Percentiles rank a stretch among this genome's conserved stretches.
Evolutionary conservation across 1,140 invertebrate species (phyloP).

Genomic region (Trigoniulus corallinus): DNA sequence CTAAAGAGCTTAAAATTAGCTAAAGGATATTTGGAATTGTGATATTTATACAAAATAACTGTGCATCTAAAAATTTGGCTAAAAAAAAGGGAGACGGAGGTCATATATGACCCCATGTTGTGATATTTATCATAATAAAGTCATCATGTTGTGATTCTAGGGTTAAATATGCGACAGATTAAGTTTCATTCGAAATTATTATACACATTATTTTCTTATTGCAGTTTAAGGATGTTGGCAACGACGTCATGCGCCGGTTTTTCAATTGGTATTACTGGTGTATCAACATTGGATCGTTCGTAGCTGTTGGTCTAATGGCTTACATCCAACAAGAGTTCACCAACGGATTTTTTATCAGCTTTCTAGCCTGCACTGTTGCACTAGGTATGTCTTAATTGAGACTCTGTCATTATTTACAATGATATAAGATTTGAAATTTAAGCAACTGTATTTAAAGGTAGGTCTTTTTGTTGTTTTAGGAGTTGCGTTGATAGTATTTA

Average conservation of each 20-base stretch:
- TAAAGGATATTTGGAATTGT: too few relatives aligned
- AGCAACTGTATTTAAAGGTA: not conserved
- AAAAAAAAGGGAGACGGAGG: too few relatives aligned
- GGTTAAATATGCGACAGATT: too few relatives aligned
- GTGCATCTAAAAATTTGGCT: too few relatives aligned
- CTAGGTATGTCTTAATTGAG: constrained; percentile 13
- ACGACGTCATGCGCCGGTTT: constrained; percentile 26
- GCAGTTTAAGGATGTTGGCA: constrained; percentile 24
- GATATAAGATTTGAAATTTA: not conserved
- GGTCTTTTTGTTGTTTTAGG: constrained; percentile 1
- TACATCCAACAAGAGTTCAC: constrained; percentile 29
- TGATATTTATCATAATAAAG: too few relatives aligned
- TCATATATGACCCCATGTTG: too few relatives aligned
- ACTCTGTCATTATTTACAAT: not conserved
- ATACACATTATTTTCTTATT: constrained; percentile 3
- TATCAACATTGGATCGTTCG: constrained; percentile 32
- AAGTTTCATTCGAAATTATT: constrained; percentile 3
- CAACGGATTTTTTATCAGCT: constrained; percentile 29
- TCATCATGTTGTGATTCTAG: too few relatives aligned
- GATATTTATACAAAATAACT: too few relatives aligned
- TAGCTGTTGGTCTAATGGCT: constrained; percentile 28
- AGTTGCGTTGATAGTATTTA: constrained; percentile 19
- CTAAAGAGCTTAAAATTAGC: too few relatives aligned
- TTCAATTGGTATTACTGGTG: constrained; percentile 38
- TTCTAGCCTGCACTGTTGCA: constrained; percentile 22